Evolutionary conservation across 2,797 vertebrate genomes (phyloP).

Genomic region (Eupleurogrammus muticus): DNA sequence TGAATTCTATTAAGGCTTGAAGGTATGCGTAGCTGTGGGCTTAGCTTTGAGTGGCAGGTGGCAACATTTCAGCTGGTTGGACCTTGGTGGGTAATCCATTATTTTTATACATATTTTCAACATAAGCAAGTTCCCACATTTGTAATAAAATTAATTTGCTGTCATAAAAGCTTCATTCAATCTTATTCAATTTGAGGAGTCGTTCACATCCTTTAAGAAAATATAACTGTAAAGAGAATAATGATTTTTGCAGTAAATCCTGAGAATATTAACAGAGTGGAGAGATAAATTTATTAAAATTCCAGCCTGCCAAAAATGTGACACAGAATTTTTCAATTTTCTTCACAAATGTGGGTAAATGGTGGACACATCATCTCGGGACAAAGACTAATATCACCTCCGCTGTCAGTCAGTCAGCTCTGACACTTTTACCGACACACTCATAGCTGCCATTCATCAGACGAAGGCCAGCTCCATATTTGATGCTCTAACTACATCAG

Average conservation of each 20-base stretch:
- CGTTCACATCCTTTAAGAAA: neutral
- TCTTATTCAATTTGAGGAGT: neutral
- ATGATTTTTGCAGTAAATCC: neutral
- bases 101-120: too few species aligned
- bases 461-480: constrained; percentile 29
- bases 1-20: too few species aligned
- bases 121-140: too few species aligned
- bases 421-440: constrained; percentile 37
- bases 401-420: constrained; percentile 4
- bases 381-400: neutral
- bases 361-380: neutral
- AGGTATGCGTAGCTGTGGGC: too few species aligned
- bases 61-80: too few species aligned
- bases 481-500: constrained; percentile 44
- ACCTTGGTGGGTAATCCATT: too few species aligned
- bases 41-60: too few species aligned
- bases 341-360: neutral
- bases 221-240: neutral
- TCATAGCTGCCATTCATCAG: constrained; percentile 51
- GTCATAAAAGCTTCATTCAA: too few species aligned
- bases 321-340: constrained; percentile 16
- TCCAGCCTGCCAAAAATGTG: too few species aligned
- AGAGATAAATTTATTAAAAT: too few species aligned
- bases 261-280: neutral
- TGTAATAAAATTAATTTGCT: neutral